Conservation (phyloP, 1,140 invertebrate species). For the Hylaeus anthracinus region DNA sequence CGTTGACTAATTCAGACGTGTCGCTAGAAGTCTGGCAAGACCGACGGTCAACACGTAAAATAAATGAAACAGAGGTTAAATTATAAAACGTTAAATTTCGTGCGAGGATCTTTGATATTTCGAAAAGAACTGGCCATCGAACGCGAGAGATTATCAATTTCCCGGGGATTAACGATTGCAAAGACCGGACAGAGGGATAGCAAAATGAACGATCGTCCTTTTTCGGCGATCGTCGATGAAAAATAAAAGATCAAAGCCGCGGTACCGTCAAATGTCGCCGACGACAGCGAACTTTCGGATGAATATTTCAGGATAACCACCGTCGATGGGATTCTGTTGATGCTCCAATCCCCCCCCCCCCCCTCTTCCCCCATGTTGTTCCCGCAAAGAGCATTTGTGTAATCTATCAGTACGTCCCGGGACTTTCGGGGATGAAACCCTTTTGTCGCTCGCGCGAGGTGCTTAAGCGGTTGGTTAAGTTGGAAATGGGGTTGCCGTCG, state of each 20-base stretch:
- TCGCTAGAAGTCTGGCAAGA: neutral
- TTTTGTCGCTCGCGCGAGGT: slow-evolving; percentile 74
- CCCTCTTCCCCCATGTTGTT: slow-evolving; percentile 46
- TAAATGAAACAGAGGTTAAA: too few relatives aligned
- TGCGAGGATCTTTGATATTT: too few relatives aligned
- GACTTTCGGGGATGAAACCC: slow-evolving; percentile 75
- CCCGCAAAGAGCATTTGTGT: slow-evolving; percentile 77
- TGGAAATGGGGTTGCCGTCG: slow-evolving; percentile 36
- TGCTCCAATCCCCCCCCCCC: slow-evolving; percentile 15
- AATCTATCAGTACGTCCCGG: slow-evolving; percentile 73
- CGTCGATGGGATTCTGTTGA: slow-evolving; percentile 41
- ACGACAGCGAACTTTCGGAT: slow-evolving; percentile 45
- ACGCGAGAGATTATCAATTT: neutral
- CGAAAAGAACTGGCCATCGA: neutral
- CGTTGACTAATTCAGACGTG: neutral
- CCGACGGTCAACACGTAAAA: too few relatives aligned
- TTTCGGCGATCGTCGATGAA: slow-evolving; percentile 42
- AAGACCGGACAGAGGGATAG: neutral
- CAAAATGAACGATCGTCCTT: slow-evolving; percentile 31
- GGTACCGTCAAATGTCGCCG: slow-evolving; percentile 56
- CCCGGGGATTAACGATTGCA: neutral
- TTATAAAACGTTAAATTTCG: too few relatives aligned
- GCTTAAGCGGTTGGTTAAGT: slow-evolving; percentile 76
- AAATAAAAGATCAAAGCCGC: slow-evolving; percentile 62
- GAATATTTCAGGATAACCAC: slow-evolving; percentile 59